Base-by-base conservation (phyloP, 2,113 vertebrate genomes). In the Pelecanoides urinatrix region DNA sequence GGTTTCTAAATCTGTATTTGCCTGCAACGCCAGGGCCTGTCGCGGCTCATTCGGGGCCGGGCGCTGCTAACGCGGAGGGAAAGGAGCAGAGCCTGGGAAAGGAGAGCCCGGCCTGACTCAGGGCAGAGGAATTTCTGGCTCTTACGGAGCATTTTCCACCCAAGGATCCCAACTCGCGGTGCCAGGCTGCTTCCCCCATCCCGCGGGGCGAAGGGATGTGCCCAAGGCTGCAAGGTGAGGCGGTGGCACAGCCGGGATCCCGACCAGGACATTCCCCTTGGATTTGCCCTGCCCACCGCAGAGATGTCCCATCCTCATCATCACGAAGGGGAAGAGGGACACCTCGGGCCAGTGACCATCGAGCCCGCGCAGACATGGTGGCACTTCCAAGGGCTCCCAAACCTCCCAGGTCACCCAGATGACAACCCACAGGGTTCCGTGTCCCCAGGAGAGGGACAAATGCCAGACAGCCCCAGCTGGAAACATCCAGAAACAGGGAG, bases 261-360 rank as follows among this genome's bases (percentile, higher is more conserved):
- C 4, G 0, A 17, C 4, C 34, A 9, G 56, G 68, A 18, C 16
- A 11, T 77, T 73, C 76, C 67, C 53, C 4, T 32, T 7, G 58
- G 67, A 18, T 59, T 85, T 55, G 11, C 47, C 36, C 56, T 52
- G 8, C 47, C 47, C 38, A 3, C 19, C 47, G 27, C n/a, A 18
- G 59, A 34, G 22, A 5, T 11, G 11, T 20, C 11, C 42, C 52
- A 26, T 44, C 19, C 22, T 76, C 84, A 27, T 32, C 62, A 2
- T 38, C 75, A 36, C 2, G 0, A 42, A 5, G 50, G 11, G 40
- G 5, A 5, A 34, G 5, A 8, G 30, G 65, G 61, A 40, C 49
- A 25, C 2, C 8, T 1, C 4, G 16, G 44, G n/a, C n/a, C 8
- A 0, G 70, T 12, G 66, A 3, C 49, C 4, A 0, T 5, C 0